phyloP scores from a whole-genome alignment of 2,113 vertebrate genomes.

The Caranx ignobilis region DNA sequence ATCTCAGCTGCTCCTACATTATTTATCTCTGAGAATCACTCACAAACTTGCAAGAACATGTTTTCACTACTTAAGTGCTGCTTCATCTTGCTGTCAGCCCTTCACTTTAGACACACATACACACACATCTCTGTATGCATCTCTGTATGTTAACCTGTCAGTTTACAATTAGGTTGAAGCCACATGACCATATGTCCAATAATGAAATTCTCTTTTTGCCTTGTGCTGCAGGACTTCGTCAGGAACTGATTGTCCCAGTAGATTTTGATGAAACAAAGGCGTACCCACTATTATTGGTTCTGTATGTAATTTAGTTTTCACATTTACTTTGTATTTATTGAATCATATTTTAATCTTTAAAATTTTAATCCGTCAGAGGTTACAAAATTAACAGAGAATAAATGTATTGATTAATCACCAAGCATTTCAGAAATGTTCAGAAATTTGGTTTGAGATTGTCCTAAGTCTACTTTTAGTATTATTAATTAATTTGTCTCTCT shows the following conservation, averaged over 20 bases:
- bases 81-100: no score
- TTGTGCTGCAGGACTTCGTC: constrained; percentile 71
- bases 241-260: constrained; percentile 78
- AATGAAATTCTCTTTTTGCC: neutral
- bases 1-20: neutral
- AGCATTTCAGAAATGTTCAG: neutral
- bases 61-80: no score
- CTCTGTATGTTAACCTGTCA: no score
- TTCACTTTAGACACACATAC: no score
- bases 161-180: no score
- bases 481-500: no score
- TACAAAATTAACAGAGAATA: no score
- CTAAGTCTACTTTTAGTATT: neutral
- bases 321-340: neutral
- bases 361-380: neutral
- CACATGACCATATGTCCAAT: neutral
- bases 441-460: neutral
- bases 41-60: neutral
- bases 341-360: neutral
- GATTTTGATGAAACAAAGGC: constrained; percentile 73
- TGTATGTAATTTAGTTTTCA: constrained; percentile 70
- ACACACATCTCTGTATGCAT: no score
- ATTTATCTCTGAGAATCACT: neutral
- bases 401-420: neutral
- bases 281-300: constrained; percentile 79